Evolutionary conservation across 2,113 vertebrate genomes (phyloP).

Genomic region (Athene noctua): DNA sequence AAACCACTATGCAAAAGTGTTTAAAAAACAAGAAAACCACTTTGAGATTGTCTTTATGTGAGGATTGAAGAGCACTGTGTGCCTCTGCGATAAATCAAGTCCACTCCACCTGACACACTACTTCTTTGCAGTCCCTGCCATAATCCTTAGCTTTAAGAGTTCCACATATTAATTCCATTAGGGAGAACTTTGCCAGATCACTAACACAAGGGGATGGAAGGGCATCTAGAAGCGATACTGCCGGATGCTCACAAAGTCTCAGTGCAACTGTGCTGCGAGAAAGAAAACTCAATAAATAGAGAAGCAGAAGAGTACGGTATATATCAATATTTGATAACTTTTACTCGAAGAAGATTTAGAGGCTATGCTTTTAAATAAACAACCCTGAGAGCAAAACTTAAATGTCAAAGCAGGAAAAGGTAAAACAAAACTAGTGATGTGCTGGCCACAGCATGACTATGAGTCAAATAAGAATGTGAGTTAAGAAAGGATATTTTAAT

Average conservation of each 20-base stretch:
- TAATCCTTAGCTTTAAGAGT: not conserved
- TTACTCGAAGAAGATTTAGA: not conserved
- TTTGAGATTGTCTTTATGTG: not conserved
- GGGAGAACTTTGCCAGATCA: not conserved
- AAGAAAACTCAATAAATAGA: slow-evolving; percentile 7
- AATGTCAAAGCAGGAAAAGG: not conserved
- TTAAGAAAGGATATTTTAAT: not conserved
- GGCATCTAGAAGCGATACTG: not conserved
- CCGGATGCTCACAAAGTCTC: not conserved
- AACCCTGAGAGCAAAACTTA: not conserved
- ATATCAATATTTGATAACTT: slow-evolving; percentile 23
- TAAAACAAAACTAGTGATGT: not conserved
- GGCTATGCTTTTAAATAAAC: not conserved
- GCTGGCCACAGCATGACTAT: not conserved
- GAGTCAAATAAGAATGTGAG: not conserved
- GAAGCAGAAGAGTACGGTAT: not conserved
- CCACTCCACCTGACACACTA: not conserved
- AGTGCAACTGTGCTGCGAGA: not conserved
- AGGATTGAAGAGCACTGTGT: not conserved
- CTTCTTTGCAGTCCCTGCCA: not conserved
- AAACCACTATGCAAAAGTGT: not conserved
- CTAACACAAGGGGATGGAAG: not conserved
- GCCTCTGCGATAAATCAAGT: not conserved
- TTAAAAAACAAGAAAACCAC: not conserved
- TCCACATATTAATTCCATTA: not conserved